Percentiles rank a stretch among this genome's conserved stretches.
Evolutionary conservation across 1,140 invertebrate genomes (phyloP).

Genomic region (Drosophila bocqueti): DNA sequence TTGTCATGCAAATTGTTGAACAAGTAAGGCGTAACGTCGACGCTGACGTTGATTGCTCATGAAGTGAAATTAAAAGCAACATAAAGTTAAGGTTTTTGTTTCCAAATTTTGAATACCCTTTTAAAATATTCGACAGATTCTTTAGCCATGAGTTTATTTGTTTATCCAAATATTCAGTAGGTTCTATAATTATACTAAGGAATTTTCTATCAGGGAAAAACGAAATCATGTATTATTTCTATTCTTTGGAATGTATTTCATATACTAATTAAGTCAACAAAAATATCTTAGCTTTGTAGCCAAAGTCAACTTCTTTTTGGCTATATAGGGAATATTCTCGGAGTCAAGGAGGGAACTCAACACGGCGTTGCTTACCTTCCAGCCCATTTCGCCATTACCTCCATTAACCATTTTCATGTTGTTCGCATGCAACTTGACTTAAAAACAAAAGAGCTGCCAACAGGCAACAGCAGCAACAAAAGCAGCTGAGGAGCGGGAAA

Average conservation of each 20-base stretch:
- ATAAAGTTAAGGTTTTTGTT: constrained; percentile 26
- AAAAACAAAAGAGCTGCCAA: constrained; percentile 72
- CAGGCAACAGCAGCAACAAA: constrained; percentile 61
- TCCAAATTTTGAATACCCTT: constrained; percentile 4
- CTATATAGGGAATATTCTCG: background rate
- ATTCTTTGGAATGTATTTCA: background rate
- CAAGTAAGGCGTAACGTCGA: constrained; percentile 50
- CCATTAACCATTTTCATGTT: constrained; percentile 53
- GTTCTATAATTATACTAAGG: too few relatives aligned
- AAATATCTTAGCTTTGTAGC: too few relatives aligned
- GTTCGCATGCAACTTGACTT: constrained; percentile 45
- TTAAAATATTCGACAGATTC: too few relatives aligned
- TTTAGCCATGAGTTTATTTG: too few relatives aligned
- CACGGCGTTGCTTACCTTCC: constrained; percentile 44
- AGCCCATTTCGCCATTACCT: constrained; percentile 42
- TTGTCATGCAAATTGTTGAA: constrained; percentile 77
- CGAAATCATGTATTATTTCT: background rate
- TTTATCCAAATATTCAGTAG: too few relatives aligned
- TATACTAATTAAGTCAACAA: background rate
- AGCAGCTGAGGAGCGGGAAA: constrained; percentile 28
- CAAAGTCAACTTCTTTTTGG: background rate
- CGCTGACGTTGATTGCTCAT: constrained; percentile 49
- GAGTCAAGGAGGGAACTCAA: constrained; percentile 6
- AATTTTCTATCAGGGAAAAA: background rate
- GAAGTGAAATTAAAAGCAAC: constrained; percentile 71